Evolutionary conservation across 1,140 invertebrate genomes (phyloP).

Genomic region (Drosophila prosaltans): DNA sequence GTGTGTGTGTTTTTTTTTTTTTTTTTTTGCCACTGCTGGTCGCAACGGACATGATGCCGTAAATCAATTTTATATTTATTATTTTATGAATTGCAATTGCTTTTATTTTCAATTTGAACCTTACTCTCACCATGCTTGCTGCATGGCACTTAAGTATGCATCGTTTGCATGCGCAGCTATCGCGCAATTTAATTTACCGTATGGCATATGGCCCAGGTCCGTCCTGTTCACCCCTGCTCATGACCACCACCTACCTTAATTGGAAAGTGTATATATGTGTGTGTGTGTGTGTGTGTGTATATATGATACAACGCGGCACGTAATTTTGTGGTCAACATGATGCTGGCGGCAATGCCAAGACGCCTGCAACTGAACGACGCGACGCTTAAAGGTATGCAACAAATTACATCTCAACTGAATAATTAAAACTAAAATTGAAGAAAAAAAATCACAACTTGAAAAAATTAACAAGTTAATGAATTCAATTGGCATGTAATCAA

Average conservation of each 20-base stretch:
- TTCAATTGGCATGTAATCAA: no score
- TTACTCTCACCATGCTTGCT: slow-evolving; percentile 23
- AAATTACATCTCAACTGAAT: not conserved
- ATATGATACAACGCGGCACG: slow-evolving; percentile 54
- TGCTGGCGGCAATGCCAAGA: slow-evolving; percentile 29
- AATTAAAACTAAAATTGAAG: not conserved
- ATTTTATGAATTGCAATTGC: slow-evolving; percentile 77
- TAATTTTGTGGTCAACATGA: slow-evolving; percentile 72
- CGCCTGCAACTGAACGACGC: slow-evolving; percentile 18
- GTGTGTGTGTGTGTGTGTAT: slow-evolving; percentile 18
- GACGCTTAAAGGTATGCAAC: slow-evolving; percentile 29
- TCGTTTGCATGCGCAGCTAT: slow-evolving; percentile 62
- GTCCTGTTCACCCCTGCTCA: not conserved
- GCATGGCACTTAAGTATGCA: slow-evolving; percentile 66
- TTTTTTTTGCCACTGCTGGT: slow-evolving; percentile 1
- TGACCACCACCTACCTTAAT: slow-evolving; percentile 43
- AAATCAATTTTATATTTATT: slow-evolving; percentile 82
- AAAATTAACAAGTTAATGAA: not conserved
- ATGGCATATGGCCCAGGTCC: slow-evolving; percentile 33
- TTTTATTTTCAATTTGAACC: slow-evolving; percentile 63
- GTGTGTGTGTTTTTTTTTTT: slow-evolving; percentile 22
- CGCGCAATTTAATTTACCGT: slow-evolving; percentile 76
- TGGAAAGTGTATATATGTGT: slow-evolving; percentile 26
- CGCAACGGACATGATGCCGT: slow-evolving; percentile 54
- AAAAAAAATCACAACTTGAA: slow-evolving; percentile 5